Conservation (phyloP, 2,797 vertebrate species). For the Dipus sagitta region DNA sequence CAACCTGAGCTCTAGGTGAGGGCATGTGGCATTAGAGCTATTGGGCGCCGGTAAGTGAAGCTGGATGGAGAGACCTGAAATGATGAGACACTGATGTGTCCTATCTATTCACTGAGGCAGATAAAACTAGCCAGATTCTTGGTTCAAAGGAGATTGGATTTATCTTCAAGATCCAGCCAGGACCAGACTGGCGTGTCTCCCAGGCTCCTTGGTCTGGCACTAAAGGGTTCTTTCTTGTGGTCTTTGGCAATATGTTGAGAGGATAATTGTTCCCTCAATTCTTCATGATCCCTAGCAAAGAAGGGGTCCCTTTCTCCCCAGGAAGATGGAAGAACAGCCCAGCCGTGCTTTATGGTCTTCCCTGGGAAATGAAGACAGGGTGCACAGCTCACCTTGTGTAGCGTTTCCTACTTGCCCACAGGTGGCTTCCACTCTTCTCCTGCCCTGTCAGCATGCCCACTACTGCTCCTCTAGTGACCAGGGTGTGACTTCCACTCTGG, state of each 20-base stretch:
- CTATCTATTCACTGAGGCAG: neutral
- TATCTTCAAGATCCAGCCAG: neutral
- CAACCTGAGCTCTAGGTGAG: neutral
- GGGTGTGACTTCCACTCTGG: neutral
- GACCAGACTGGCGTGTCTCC: neutral
- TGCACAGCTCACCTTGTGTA: rapidly evolving
- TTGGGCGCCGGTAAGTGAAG: rapidly evolving
- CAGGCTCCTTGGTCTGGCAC: neutral
- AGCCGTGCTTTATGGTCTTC: neutral
- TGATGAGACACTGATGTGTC: neutral
- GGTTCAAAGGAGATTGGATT: neutral
- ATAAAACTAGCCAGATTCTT: slow-evolving; percentile 5
- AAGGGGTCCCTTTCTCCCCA: neutral
- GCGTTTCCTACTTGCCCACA: neutral
- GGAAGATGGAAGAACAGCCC: neutral
- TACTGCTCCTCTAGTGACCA: too few species aligned
- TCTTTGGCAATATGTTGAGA: neutral
- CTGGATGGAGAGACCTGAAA: neutral
- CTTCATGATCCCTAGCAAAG: neutral
- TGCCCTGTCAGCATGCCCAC: rapidly evolving
- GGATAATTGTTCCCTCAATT: neutral
- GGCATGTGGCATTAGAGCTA: neutral
- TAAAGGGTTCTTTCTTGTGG: neutral
- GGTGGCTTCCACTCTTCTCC: too few species aligned
- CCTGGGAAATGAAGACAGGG: neutral